These are phyloP conservation scores for Cryptus armator DNA, from an alignment of 2,888 invertebrate genomes.

Conservation along the genomic window DNA sequence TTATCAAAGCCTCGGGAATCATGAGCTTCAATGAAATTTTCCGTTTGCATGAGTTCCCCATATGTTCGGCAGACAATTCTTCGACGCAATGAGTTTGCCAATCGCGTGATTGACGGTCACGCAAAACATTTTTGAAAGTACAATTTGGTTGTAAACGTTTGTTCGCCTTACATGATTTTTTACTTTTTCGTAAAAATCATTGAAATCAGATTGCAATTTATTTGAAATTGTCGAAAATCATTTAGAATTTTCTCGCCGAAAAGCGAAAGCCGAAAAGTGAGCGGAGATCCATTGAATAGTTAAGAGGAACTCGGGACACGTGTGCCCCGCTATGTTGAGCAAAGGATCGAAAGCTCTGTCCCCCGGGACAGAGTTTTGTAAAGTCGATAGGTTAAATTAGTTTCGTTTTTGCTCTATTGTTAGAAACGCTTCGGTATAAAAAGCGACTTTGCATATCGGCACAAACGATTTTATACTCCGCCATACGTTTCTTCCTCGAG, in stretches of 20 bases:
- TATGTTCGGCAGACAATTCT: background rate
- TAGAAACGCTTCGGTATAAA: background rate
- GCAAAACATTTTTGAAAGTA: background rate
- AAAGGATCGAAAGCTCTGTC: background rate
- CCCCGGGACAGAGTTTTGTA: background rate
- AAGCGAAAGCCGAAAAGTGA: no score
- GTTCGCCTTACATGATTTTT: no score
- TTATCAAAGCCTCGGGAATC: background rate
- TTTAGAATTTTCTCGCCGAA: no score
- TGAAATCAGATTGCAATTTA: no score
- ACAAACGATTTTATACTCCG: background rate
- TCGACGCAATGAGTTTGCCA: background rate
- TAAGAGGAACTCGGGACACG: background rate
- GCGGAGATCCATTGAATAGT: no score
- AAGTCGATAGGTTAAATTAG: background rate
- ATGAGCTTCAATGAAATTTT: background rate
- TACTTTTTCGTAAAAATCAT: no score
- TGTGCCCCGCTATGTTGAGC: background rate
- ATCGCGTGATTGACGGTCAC: background rate
- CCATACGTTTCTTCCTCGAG: slow-evolving; percentile 9
- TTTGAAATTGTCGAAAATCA: no score
- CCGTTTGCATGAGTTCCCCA: background rate
- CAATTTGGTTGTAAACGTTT: no score
- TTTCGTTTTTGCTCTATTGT: background rate
- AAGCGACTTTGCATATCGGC: background rate